Conservation (phyloP, 2,797 vertebrate genomes). For the Tachyglossus aculeatus region DNA sequence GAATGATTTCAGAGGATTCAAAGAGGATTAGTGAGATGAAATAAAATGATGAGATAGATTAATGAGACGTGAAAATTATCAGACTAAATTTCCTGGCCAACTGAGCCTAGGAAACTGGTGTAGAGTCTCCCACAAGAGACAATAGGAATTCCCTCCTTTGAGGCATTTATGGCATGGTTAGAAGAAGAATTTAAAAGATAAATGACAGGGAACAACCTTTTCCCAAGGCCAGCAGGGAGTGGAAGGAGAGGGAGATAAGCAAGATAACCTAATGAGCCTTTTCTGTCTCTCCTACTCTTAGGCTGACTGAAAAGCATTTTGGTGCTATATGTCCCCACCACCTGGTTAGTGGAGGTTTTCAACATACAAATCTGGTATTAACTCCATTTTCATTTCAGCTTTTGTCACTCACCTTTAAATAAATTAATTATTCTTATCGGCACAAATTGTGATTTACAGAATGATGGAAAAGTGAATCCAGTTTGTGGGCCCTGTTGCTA, state of each 20-base stretch:
- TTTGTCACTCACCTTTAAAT: constrained; percentile 29
- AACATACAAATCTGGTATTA: neutral
- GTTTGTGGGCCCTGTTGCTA: neutral
- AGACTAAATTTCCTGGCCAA: constrained; percentile 5
- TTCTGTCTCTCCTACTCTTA: neutral
- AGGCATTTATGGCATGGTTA: neutral
- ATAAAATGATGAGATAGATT: neutral
- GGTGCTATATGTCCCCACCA: neutral
- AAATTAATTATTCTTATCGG: constrained; percentile 35
- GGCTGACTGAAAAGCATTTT: neutral
- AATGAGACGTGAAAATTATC: constrained; percentile 5
- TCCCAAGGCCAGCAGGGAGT: neutral
- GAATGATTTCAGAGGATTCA: neutral
- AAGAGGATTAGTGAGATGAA: neutral
- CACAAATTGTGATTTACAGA: constrained; percentile 32
- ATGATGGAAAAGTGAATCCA: constrained; percentile 35
- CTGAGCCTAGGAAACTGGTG: neutral
- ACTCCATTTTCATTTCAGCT: neutral
- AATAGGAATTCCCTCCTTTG: neutral
- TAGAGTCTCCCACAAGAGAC: neutral
- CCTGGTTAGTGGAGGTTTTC: neutral
- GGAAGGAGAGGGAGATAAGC: neutral
- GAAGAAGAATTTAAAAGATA: constrained; percentile 17
- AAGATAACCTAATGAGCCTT: neutral
- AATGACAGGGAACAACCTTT: neutral